Evolutionary conservation across 1,140 invertebrate species (phyloP).

Genomic region (Bathynomus jamesi): DNA sequence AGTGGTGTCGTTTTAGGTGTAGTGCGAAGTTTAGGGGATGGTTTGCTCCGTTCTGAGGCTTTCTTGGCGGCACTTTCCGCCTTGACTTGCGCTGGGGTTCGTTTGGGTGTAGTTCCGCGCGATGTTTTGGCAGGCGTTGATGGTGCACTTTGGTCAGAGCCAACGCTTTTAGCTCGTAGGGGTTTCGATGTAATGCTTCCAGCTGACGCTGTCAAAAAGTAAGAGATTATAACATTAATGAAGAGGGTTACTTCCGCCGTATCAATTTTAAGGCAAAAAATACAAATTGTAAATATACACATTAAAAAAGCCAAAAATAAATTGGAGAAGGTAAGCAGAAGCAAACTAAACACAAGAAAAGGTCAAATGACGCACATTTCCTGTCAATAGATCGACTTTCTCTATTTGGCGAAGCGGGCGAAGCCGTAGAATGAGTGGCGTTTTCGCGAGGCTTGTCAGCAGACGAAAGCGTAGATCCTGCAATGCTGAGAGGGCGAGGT

Average conservation of each 20-base stretch:
- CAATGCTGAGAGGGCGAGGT: constrained; percentile 72
- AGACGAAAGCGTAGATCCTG: constrained; percentile 59
- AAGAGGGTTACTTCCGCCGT: too few relatives aligned
- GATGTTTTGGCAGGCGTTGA: constrained; percentile 26
- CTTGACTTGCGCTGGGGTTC: constrained; percentile 32
- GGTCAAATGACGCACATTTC: constrained; percentile 30
- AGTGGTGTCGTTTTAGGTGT: constrained; percentile 52
- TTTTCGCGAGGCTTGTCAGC: constrained; percentile 32
- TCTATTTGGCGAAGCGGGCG: constrained; percentile 20
- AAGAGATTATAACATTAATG: too few relatives aligned
- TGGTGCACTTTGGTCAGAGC: constrained; percentile 31
- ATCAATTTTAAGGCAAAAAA: too few relatives aligned
- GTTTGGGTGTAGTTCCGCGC: constrained; percentile 30
- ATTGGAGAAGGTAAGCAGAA: background rate
- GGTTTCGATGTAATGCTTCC: too few relatives aligned
- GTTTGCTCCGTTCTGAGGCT: constrained; percentile 25
- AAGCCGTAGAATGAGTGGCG: background rate
- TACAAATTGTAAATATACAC: too few relatives aligned
- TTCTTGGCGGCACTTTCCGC: constrained; percentile 34
- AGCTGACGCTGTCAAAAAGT: constrained; percentile 30
- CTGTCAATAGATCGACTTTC: constrained; percentile 31
- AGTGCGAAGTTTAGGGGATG: constrained; percentile 21
- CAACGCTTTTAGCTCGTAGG: constrained; percentile 36
- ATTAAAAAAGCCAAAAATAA: too few relatives aligned
- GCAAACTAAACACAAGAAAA: background rate